Conservation (phyloP, 2,888 invertebrate species). For the Conomelus anceps region DNA sequence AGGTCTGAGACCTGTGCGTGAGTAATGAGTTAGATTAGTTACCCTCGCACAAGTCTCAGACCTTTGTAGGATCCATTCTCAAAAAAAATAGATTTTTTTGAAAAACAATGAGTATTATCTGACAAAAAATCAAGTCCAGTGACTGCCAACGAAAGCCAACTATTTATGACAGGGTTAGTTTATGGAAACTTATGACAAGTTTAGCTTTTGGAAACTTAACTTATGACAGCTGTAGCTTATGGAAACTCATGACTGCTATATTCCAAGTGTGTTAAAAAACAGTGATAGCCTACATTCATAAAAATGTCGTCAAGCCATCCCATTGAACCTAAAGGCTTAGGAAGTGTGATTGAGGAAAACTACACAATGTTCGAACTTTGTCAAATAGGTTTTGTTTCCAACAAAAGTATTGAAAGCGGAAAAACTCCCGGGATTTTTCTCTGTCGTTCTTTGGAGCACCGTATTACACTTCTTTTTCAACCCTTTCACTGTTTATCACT, state of each 20-base stretch:
- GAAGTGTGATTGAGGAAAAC: not conserved
- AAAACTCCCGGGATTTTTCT: not conserved
- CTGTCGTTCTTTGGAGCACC: not conserved
- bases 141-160: no score
- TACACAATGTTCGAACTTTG: not conserved
- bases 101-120: no score
- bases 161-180: no score
- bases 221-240: not conserved
- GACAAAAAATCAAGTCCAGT: no score
- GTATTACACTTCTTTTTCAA: not conserved
- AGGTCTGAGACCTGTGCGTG: no score
- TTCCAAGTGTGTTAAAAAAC: not conserved
- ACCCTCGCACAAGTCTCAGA: no score
- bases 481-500: not conserved
- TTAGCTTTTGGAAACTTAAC: not conserved
- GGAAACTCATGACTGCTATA: not conserved
- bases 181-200: no score
- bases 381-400: not conserved
- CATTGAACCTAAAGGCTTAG: not conserved
- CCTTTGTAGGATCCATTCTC: no score
- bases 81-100: no score
- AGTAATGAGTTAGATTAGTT: no score
- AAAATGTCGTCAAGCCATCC: not conserved
- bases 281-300: not conserved
- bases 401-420: not conserved